Evolutionary conservation across 2,888 invertebrate genomes (phyloP).

Genomic region (Drosophila sordidula): DNA sequence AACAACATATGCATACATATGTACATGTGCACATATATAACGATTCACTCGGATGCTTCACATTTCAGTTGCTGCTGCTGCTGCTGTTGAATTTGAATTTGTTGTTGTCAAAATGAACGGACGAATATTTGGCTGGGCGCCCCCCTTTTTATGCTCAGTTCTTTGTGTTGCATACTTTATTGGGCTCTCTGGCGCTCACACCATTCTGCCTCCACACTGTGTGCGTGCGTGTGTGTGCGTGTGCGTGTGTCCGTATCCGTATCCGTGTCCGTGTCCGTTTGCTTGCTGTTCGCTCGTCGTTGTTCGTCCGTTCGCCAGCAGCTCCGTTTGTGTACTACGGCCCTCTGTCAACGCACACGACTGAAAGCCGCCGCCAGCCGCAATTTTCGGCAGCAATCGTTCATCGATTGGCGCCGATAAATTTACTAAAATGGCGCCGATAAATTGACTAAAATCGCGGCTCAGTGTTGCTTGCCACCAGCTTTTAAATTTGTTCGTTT

Average conservation of each 20-base stretch:
- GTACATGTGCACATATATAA: conserved; percentile 12
- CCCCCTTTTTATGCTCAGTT: conserved; percentile 16
- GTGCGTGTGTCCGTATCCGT: conserved; percentile 25
- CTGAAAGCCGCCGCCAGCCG: conserved; percentile 8
- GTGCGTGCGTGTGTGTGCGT: conserved; percentile 12
- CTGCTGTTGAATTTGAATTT: conserved; percentile 14
- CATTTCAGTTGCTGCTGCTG: conserved; percentile 34
- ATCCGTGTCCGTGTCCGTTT: conserved; percentile 7
- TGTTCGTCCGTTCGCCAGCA: conserved; percentile 48
- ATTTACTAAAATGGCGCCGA: conserved; percentile 9
- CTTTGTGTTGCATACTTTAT: conserved; percentile 60
- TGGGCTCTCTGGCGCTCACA: conserved; percentile 22
- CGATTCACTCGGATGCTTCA: conserved; percentile 22
- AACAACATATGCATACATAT: conserved; percentile 2
- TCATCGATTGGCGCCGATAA: conserved; percentile 36
- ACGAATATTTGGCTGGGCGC: conserved; percentile 30
- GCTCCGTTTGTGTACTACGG: conserved; percentile 58
- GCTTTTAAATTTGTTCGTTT: neutral
- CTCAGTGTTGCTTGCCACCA: neutral
- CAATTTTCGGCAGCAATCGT: conserved; percentile 3
- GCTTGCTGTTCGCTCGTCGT: conserved; percentile 14
- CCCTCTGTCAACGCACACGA: conserved; percentile 16
- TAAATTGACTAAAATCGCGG: conserved; percentile 2
- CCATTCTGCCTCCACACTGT: conserved; percentile 22
- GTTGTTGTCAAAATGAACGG: conserved; percentile 29